Percentiles rank a stretch among this genome's conserved stretches.
phyloP scores from a whole-genome alignment of 2,888 invertebrate species.

The Ophraella communa region DNA sequence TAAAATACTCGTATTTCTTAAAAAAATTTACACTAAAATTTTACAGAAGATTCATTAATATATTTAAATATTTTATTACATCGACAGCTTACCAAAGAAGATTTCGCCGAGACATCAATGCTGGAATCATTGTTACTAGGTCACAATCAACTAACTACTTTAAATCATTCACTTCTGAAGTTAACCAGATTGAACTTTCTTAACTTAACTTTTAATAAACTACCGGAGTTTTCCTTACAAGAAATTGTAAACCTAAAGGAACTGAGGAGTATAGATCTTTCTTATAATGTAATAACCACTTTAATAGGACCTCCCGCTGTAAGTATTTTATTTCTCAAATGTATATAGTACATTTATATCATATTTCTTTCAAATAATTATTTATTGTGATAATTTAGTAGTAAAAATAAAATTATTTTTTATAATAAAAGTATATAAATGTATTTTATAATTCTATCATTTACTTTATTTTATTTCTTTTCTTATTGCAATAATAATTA shows the following conservation, averaged over 20 bases:
- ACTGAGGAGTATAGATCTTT: constrained; percentile 76
- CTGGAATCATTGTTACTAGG: constrained; percentile 76
- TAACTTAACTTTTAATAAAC: constrained; percentile 77
- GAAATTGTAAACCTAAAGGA: constrained; percentile 77
- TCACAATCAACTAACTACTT: constrained; percentile 72
- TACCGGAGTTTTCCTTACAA: constrained; percentile 80
- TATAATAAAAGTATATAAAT: no score
- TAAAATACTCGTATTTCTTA: no score
- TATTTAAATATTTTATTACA: constrained; percentile 2
- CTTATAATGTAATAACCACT: constrained; percentile 74
- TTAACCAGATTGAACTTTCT: constrained; percentile 71
- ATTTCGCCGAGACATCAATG: constrained; percentile 74
- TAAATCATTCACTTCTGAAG: constrained; percentile 76
- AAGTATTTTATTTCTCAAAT: constrained; percentile 45
- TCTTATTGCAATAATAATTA: no score
- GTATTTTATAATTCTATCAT: no score
- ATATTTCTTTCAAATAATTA: no score
- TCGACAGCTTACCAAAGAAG: constrained; percentile 72
- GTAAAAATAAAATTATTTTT: no score
- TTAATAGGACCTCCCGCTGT: constrained; percentile 72
- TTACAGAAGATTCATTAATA: no score
- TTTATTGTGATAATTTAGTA: no score
- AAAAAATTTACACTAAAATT: no score
- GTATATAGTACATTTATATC: constrained; percentile 3
- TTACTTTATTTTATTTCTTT: no score